Conservation (phyloP, 2,113 vertebrate genomes). For the Blennius ocellaris region DNA sequence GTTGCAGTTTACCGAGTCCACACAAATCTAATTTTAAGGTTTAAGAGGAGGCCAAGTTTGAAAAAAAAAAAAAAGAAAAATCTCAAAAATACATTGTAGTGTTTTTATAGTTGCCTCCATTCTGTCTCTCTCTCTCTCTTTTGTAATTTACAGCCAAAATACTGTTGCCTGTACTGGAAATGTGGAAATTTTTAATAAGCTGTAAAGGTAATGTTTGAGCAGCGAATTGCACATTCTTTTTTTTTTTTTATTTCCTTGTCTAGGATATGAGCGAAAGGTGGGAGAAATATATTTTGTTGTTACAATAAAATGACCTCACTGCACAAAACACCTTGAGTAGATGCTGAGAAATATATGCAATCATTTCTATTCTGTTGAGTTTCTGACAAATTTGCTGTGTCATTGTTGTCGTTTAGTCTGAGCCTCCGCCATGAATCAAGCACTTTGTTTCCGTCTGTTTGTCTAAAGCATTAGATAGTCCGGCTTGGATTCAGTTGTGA, state of each 20-base stretch:
- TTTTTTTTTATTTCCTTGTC: slow-evolving; percentile 8
- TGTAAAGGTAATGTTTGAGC: slow-evolving; percentile 37
- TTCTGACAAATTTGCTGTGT: slow-evolving; percentile 27
- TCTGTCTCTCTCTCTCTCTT: slow-evolving; percentile 18
- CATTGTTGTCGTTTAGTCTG: slow-evolving; percentile 24
- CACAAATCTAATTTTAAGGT: slow-evolving; percentile 25
- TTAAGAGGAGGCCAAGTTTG: not conserved
- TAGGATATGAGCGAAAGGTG: slow-evolving; percentile 11
- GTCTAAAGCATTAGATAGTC: slow-evolving; percentile 10
- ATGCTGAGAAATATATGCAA: slow-evolving; percentile 67
- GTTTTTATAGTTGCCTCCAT: slow-evolving; percentile 50
- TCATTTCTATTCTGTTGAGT: slow-evolving; percentile 47
- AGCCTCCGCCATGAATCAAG: slow-evolving; percentile 47
- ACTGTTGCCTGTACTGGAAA: slow-evolving; percentile 32
- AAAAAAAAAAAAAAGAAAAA: too few relatives aligned
- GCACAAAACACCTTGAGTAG: slow-evolving; percentile 30
- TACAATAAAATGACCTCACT: slow-evolving; percentile 37
- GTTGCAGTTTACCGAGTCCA: slow-evolving; percentile 41
- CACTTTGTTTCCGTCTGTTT: slow-evolving; percentile 55
- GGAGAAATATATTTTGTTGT: slow-evolving; percentile 34
- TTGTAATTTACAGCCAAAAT: slow-evolving; percentile 50
- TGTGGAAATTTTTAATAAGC: slow-evolving; percentile 23
- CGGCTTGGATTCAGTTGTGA: slow-evolving; percentile 16
- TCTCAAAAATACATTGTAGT: slow-evolving; percentile 24
- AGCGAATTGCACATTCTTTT: slow-evolving; percentile 54